phyloP scores from a whole-genome alignment of 2,113 vertebrate genomes.

The Zingel zingel region DNA sequence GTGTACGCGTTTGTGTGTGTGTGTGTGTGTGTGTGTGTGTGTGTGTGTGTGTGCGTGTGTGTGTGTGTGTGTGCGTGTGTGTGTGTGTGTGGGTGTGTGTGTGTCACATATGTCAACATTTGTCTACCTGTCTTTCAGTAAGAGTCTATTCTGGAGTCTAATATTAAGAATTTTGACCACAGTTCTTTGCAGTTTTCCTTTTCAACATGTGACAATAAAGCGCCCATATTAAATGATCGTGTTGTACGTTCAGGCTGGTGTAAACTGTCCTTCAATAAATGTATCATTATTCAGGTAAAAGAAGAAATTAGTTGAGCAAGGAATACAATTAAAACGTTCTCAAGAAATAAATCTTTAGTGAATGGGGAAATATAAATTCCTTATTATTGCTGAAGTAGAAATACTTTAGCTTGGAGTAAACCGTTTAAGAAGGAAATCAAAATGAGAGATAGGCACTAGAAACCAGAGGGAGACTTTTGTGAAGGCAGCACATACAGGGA shows the following conservation, averaged over 20 bases:
- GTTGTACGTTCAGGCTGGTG: not conserved
- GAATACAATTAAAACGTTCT: not conserved
- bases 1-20: no score
- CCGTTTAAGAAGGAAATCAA: not conserved
- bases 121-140: constrained; percentile 3
- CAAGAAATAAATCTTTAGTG: not conserved
- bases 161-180: not conserved
- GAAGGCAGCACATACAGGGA: not conserved
- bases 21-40: not conserved
- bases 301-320: not conserved
- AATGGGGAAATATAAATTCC: not conserved
- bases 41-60: not conserved
- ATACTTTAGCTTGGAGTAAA: not conserved
- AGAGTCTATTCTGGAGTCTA: not conserved
- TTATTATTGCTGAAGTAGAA: not conserved
- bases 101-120: constrained; percentile 20
- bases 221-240: not conserved
- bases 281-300: not conserved
- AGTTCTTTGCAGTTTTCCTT: not conserved
- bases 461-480: not conserved
- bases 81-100: not conserved
- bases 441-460: not conserved
- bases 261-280: not conserved
- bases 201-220: not conserved
- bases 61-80: not conserved